Evolutionary conservation across 2,888 invertebrate species (phyloP).

Genomic region (Pinctada fucata): DNA sequence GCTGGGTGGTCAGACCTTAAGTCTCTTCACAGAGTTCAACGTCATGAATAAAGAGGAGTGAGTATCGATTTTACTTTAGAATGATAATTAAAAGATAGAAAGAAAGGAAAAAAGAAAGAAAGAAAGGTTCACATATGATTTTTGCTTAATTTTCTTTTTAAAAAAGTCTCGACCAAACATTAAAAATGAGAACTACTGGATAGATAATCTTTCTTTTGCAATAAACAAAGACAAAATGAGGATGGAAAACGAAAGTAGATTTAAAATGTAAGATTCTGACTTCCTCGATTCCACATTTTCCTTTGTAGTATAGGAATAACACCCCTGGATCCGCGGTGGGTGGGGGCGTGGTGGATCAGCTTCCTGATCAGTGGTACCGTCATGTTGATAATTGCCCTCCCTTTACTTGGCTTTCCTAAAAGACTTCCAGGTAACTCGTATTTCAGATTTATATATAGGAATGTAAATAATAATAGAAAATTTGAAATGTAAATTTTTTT

Average conservation of each 20-base stretch:
- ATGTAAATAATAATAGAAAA: not conserved
- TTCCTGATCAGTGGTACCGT: conserved; percentile 52
- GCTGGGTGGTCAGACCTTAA: conserved; percentile 53
- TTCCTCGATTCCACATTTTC: not conserved
- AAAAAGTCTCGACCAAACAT: too few species aligned
- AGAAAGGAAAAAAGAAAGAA: not conserved
- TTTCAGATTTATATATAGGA: not conserved
- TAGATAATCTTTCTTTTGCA: too few species aligned
- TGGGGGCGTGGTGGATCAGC: conserved; percentile 62
- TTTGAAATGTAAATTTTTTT: too few species aligned
- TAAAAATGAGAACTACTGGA: too few species aligned
- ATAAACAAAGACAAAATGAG: too few species aligned
- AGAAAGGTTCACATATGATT: not conserved
- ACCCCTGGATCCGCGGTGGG: conserved; percentile 56
- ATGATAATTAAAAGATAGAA: not conserved
- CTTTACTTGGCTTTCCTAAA: conserved; percentile 54
- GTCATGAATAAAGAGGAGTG: conserved; percentile 43
- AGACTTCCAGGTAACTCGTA: conserved; percentile 51
- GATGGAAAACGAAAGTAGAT: too few species aligned
- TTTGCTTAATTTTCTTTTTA: too few species aligned
- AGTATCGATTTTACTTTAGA: not conserved
- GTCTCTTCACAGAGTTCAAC: conserved; percentile 52
- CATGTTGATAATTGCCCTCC: conserved; percentile 50
- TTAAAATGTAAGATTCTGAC: too few species aligned
- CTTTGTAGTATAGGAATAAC: conserved; percentile 46